Evolutionary conservation across 2,888 invertebrate genomes (phyloP).

Genomic region (Drosophila anomalata): DNA sequence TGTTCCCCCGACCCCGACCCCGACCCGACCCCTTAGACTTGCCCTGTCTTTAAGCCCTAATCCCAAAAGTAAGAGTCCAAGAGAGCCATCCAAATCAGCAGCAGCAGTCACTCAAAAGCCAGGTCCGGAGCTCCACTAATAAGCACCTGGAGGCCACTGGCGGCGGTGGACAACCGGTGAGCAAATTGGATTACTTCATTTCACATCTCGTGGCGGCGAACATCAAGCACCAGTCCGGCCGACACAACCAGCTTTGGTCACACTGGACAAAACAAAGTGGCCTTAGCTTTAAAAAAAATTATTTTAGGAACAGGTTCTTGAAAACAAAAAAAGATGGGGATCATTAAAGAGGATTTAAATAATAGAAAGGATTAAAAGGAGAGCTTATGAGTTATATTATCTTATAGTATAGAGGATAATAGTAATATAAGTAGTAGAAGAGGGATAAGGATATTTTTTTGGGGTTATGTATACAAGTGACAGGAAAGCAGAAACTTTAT

Average conservation of each 20-base stretch:
- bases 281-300: not conserved
- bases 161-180: constrained; percentile 72
- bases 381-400: too few relatives aligned
- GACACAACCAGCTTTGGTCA: constrained; percentile 3
- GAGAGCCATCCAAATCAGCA: constrained; percentile 22
- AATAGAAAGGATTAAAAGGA: too few relatives aligned
- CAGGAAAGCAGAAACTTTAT: too few relatives aligned
- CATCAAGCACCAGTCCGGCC: constrained; percentile 50
- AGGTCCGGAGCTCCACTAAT: constrained; percentile 49
- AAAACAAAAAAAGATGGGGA: too few relatives aligned
- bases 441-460: too few relatives aligned
- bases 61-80: constrained; percentile 4
- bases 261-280: constrained; percentile 7
- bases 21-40: constrained; percentile 3
- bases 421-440: too few relatives aligned
- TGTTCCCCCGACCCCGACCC: not conserved
- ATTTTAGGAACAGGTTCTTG: too few relatives aligned
- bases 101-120: constrained; percentile 25
- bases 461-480: too few relatives aligned
- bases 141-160: constrained; percentile 64
- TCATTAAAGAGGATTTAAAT: too few relatives aligned
- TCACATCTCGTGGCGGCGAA: constrained; percentile 59
- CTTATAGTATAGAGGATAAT: too few relatives aligned
- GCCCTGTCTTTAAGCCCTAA: not conserved
- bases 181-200: constrained; percentile 78